Base-by-base conservation (phyloP, 2,888 invertebrate species). In the Polyommatus iphigenia region DNA sequence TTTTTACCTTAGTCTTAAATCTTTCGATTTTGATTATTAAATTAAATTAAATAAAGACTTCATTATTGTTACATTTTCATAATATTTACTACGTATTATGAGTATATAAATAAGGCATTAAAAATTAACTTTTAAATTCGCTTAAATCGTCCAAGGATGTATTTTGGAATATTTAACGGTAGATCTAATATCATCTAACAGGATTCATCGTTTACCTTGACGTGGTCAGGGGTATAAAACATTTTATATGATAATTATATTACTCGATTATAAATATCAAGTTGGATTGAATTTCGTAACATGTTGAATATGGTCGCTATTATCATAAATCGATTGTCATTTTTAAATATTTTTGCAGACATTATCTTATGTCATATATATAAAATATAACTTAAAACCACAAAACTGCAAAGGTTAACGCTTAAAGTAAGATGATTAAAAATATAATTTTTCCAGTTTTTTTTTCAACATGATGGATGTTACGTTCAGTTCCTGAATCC, bases 91-190 rank as follows among this genome's bases (percentile, higher is more conserved):
- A 62, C 62, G 13, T 62, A 13, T 13, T 50, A 20, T 3, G 3
- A 59, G 46, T 18, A 29, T 29, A 54, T 41, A 29, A 75, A 50
- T 54, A 75, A 54, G 6, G 2, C 41, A 41, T 41, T 8, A 50
- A 15, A 73, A 50, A 75, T 32, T 75, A 75, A 75, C 46, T 50
- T 50, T 75, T 75, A 24, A 75, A 54, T 24, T 75, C 15, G 29
- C n/a, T 54, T 54, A 75, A 75, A 54, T 54, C 29, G 29, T 75
- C n/a, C 75, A 75, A 75, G 75, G 75, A 75, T 75, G 18, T 46
- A 24, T 24, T 54, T 75, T 50, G 29, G 75, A 75, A 75, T 75
- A 54, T 54, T 75, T 18, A 29, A 54, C 50, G 24, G 46, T 5
- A 20, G 36, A 72, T 41, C 20, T 54, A 18, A 54, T 8, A 41